Percentiles rank a stretch among this genome's conserved stretches.
Evolutionary conservation across 2,113 vertebrate species (phyloP).

Genomic region (Ciconia boyciana): DNA sequence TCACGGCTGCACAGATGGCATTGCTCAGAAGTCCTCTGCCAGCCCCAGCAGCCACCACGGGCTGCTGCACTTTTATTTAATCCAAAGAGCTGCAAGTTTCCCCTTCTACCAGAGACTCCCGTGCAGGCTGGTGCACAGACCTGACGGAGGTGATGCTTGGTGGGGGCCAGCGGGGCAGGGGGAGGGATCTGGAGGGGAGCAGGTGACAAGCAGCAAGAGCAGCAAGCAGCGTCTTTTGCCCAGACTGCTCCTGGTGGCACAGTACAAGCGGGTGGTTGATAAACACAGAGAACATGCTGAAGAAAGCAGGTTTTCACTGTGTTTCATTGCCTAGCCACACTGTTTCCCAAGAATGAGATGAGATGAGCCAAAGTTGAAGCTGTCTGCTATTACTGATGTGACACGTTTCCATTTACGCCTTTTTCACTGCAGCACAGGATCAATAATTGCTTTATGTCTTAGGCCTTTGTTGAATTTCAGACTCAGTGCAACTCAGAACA

Average conservation of each 20-base stretch:
- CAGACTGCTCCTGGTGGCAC: background rate
- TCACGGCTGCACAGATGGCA: rapidly evolving
- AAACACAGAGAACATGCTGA: background rate
- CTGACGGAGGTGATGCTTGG: background rate
- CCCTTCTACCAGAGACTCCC: background rate
- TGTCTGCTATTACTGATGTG: background rate
- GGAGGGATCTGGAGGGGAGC: background rate
- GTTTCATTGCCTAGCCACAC: background rate
- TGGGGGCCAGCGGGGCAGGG: background rate
- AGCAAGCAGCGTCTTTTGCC: background rate
- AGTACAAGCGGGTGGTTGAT: background rate
- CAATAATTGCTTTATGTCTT: background rate
- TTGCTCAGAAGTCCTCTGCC: background rate
- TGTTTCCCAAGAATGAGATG: background rate
- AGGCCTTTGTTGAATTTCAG: background rate
- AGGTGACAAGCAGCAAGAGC: background rate
- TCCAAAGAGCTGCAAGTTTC: background rate
- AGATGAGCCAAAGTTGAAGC: background rate
- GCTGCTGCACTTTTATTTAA: background rate
- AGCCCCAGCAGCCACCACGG: background rate
- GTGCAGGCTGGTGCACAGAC: background rate
- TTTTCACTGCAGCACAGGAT: background rate
- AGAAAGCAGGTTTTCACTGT: background rate
- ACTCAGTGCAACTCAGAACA: background rate
- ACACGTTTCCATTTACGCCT: background rate